phyloP scores from a whole-genome alignment of 1,140 invertebrate species.

The Sminthurinus signatus region DNA sequence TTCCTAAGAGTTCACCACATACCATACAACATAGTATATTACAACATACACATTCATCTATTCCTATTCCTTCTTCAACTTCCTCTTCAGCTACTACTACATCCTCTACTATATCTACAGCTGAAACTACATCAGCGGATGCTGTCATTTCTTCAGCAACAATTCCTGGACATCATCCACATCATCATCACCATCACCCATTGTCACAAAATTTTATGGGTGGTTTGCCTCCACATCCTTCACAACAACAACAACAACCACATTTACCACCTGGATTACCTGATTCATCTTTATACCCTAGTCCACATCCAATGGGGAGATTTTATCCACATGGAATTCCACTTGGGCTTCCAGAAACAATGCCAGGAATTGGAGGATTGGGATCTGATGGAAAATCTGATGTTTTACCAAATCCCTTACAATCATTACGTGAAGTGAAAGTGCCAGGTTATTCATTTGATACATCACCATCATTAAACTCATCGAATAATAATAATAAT shows the following conservation, averaged over 20 bases:
- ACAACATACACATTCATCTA: conserved; percentile 4
- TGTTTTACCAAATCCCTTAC: conserved; percentile 55
- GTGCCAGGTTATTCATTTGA: conserved; percentile 65
- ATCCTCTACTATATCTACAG: no score
- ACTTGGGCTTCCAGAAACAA: neutral
- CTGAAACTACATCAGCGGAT: conserved; percentile 24
- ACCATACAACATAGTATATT: conserved; percentile 8
- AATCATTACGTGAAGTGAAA: conserved; percentile 71
- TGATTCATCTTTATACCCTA: conserved; percentile 27
- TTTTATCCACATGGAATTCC: conserved; percentile 22
- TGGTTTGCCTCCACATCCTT: neutral
- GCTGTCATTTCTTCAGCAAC: conserved; percentile 35
- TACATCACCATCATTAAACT: no score
- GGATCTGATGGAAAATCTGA: neutral
- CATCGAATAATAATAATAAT: conserved; percentile 24
- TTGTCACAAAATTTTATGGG: neutral
- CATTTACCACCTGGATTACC: neutral
- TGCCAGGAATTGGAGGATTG: neutral
- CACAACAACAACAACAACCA: neutral
- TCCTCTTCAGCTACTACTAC: no score
- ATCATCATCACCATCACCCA: neutral
- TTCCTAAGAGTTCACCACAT: conserved; percentile 9
- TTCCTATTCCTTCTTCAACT: neutral
- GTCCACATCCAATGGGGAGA: conserved; percentile 29
- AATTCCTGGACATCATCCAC: conserved; percentile 5